A percentile compares a stretch with the other conserved stretches of the same genome.
These are phyloP conservation scores for Drosophila prolongata DNA, from an alignment of 2,888 invertebrate genomes.

Conservation along the genomic window DNA sequence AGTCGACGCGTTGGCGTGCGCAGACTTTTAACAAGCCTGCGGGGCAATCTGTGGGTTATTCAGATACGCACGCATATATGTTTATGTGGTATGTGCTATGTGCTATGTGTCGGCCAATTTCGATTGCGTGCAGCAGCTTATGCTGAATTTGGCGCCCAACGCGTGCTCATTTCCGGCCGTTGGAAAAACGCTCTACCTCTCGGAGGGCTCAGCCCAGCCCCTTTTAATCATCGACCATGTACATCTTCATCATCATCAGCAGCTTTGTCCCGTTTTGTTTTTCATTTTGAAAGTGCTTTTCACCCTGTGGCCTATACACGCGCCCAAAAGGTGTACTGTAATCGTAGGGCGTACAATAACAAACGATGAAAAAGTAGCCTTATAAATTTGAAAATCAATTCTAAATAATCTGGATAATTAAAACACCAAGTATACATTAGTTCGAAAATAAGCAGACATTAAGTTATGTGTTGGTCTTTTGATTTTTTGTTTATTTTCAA, in stretches of 20 bases:
- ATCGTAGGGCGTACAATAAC: conserved; percentile 1
- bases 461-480: no score
- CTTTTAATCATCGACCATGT: not conserved
- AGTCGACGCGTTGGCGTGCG: conserved; percentile 71
- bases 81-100: not conserved
- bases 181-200: not conserved
- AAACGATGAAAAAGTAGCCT: not conserved
- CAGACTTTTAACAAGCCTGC: conserved; percentile 69
- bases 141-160: conserved; percentile 11
- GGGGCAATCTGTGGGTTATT: conserved; percentile 28
- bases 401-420: not conserved
- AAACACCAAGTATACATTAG: not conserved
- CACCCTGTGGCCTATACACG: conserved; percentile 15
- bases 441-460: no score
- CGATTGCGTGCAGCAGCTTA: conserved; percentile 41
- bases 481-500: no score
- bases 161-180: not conserved
- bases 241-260: conserved; percentile 24
- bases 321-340: conserved; percentile 47
- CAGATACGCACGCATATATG: conserved; percentile 5
- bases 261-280: conserved; percentile 10
- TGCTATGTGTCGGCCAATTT: conserved; percentile 22
- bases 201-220: not conserved
- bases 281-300: conserved; percentile 65
- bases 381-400: not conserved